Evolutionary conservation across 2,113 vertebrate genomes (phyloP), one percentile per base, ranked within the genome.

Genomic region (Cichladusa arquata): DNA sequence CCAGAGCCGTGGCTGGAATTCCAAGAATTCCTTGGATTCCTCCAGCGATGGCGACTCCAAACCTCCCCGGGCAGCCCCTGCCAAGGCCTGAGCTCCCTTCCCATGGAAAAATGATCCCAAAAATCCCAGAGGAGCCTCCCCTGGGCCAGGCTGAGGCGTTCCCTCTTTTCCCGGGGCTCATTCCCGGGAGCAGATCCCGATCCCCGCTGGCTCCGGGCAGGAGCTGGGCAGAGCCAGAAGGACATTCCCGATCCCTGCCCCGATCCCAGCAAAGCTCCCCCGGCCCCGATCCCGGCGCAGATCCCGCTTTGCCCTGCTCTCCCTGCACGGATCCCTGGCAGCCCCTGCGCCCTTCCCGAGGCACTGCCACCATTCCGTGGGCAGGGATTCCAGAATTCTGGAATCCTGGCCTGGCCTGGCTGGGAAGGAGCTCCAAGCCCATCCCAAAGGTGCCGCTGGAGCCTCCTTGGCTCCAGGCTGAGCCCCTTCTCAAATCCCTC

Each of bases 121-220:
- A 34, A 7, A 3, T 29, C 6, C 18, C 0, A 14, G 2, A 24
- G 0, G 1, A 14, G 12, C 12, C 50, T 40, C 20, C 50, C 69
- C 36, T 2, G 60, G 47, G 15, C 36, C 60, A 5, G 58, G 18
- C 36, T 5, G 36, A 44, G 60, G 24, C 48, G 6, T 28, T 64
- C 25, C 76, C 47, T 53, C 36, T 53, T 18, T 42, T 54, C 69
- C 51, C 19, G 19, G 18, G 17, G 44, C 44, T 42, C 38, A 38
- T 38, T 38, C 38, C 38, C 38, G 38, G 38, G 38, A 38, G 38
- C 38, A 38, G 38, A 38, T 38, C 38, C 38, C 38, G 10, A 38
- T 38, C 38, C 38, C 38, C 36, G 36, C 9, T 36, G 8, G 36
- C 36, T 36, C 36, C 36, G 9, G 36, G 36, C 36, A 36, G 36